Evolutionary conservation across 2,113 vertebrate species (phyloP).

Genomic region (Scophthalmus maximus): DNA sequence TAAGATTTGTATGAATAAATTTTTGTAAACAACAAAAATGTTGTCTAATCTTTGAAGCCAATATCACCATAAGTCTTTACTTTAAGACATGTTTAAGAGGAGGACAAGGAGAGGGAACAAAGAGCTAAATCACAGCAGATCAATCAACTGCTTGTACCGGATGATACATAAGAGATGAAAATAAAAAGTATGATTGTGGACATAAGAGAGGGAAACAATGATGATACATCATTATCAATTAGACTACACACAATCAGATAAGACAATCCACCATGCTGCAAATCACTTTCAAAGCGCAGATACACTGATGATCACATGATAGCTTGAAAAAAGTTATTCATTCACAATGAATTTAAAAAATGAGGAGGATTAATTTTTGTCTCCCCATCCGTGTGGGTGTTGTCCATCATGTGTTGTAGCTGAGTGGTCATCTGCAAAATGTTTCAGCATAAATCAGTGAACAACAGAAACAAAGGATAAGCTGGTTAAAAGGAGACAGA

Average conservation of each 20-base stretch:
- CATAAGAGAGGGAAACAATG: conserved; percentile 1
- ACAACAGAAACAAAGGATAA: conserved; percentile 30
- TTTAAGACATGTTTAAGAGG: conserved; percentile 17
- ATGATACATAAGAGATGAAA: conserved; percentile 4
- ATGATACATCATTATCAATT: neutral
- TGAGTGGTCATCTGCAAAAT: no score
- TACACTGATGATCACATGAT: neutral
- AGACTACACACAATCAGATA: neutral
- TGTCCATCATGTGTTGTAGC: neutral
- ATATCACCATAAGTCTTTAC: conserved; percentile 47
- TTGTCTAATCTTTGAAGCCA: conserved; percentile 93
- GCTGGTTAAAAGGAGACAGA: conserved; percentile 9
- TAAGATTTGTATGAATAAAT: conserved; percentile 99
- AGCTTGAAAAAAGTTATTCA: neutral
- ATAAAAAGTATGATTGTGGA: conserved; percentile 2
- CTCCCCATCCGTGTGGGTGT: neutral
- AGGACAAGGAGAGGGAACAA: conserved; percentile 3
- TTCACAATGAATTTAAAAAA: conserved; percentile 25
- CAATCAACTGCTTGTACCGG: neutral
- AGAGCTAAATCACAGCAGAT: conserved; percentile 18
- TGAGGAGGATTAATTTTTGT: neutral
- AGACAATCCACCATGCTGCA: neutral
- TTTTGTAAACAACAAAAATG: conserved; percentile 98
- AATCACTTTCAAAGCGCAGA: neutral
- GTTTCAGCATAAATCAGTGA: neutral